These are phyloP conservation scores for Phrynosoma platyrhinos DNA, from an alignment of 2,113 vertebrate genomes.

Conservation along the genomic window DNA sequence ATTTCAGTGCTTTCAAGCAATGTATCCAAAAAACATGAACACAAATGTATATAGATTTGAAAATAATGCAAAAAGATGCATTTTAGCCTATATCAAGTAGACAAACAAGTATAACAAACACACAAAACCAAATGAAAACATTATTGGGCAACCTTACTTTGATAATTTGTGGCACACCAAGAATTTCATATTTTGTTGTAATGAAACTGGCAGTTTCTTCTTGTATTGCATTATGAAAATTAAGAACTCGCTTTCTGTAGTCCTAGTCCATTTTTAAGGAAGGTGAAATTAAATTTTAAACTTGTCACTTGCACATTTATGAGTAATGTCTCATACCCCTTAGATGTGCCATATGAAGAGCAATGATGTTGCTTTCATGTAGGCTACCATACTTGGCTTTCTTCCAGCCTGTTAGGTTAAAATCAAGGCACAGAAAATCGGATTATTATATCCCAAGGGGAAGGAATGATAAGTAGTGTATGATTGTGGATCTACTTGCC, in stretches of 20 bases:
- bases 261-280: constrained; percentile 7
- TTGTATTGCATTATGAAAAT: not conserved
- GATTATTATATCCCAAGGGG: constrained; percentile 85
- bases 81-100: too few species aligned
- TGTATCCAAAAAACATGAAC: too few species aligned
- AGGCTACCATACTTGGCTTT: constrained; percentile 78
- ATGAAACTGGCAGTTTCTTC: too few species aligned
- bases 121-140: not conserved
- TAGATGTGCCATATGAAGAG: constrained; percentile 62
- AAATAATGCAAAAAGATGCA: too few species aligned
- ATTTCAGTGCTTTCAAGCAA: too few species aligned
- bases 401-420: constrained; percentile 79
- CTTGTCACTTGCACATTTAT: constrained; percentile 50
- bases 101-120: too few species aligned
- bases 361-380: constrained; percentile 69
- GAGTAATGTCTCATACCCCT: constrained; percentile 62
- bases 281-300: constrained; percentile 51
- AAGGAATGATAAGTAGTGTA: constrained; percentile 82
- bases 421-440: constrained; percentile 89
- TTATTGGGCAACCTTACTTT: not conserved
- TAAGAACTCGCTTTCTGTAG: not conserved
- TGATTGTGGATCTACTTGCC: constrained; percentile 83
- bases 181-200: too few species aligned
- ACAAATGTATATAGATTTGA: too few species aligned
- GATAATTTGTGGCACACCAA: too few species aligned